A percentile compares a stretch with the other conserved stretches of the same genome.
Evolutionary conservation across 2,888 invertebrate genomes (phyloP).

Genomic region (Dynastes grantii): DNA sequence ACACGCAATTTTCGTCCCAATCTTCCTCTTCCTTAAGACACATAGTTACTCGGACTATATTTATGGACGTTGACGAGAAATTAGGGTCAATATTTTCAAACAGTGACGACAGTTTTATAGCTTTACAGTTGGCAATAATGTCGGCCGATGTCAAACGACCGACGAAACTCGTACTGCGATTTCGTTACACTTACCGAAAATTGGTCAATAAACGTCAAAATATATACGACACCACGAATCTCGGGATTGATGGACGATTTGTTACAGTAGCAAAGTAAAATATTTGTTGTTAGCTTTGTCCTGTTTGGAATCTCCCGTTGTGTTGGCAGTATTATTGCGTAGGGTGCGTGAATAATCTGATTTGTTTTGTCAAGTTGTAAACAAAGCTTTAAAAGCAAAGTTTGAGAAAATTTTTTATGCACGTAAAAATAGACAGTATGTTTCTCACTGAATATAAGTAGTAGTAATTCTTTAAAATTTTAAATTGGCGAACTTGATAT

Average conservation of each 20-base stretch:
- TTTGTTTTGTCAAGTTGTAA: constrained; percentile 35
- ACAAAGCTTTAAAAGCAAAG: constrained; percentile 12
- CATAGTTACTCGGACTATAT: not conserved
- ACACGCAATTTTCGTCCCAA: constrained; percentile 20
- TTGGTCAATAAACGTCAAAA: constrained; percentile 61
- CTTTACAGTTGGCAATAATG: constrained; percentile 60
- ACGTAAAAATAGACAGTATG: too few relatives aligned
- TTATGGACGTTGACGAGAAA: constrained; percentile 37
- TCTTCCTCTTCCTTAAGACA: not conserved
- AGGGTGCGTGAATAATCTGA: constrained; percentile 29
- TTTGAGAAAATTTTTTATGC: not conserved
- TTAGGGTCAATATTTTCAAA: constrained; percentile 61
- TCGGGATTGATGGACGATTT: constrained; percentile 55
- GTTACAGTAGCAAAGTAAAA: constrained; percentile 57
- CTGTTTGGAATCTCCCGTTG: constrained; percentile 9
- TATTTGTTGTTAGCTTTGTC: constrained; percentile 34
- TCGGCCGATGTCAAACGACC: constrained; percentile 54
- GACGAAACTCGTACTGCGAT: constrained; percentile 33
- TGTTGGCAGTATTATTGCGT: constrained; percentile 6
- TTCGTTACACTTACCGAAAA: constrained; percentile 57
- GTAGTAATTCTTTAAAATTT: too few relatives aligned
- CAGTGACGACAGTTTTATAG: constrained; percentile 64
- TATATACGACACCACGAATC: constrained; percentile 41
- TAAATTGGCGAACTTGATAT: too few relatives aligned
- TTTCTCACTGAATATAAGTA: too few relatives aligned